These are phyloP conservation scores for Meleagris gallopavo DNA, from an alignment of 2,113 vertebrate species.

Conservation along the genomic window DNA sequence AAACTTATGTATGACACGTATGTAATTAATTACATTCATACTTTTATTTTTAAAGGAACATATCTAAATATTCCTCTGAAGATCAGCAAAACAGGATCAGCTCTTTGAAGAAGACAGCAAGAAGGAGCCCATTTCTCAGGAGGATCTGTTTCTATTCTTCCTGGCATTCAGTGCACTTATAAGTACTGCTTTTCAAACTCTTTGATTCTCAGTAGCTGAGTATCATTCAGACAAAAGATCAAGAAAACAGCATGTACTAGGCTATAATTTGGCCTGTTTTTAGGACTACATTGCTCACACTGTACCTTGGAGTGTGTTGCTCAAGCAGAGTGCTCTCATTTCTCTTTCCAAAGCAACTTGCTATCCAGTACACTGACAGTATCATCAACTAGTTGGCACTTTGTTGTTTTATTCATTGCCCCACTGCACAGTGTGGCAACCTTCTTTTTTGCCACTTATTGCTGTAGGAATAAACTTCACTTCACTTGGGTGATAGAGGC, in stretches of 20 bases:
- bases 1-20: not conserved
- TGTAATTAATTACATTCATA: not conserved
- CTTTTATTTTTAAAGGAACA: not conserved
- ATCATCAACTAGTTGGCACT: not conserved
- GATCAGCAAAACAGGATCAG: not conserved
- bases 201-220: not conserved
- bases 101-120: not conserved
- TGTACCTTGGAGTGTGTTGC: not conserved
- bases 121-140: not conserved
- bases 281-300: not conserved
- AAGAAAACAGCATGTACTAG: not conserved
- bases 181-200: not conserved
- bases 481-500: not conserved
- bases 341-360: not conserved
- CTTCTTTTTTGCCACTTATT: not conserved
- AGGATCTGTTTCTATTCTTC: not conserved
- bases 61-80: not conserved
- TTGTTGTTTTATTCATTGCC: not conserved
- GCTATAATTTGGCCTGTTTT: not conserved
- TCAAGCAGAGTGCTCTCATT: not conserved
- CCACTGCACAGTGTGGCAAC: not conserved
- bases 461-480: not conserved
- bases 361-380: not conserved
- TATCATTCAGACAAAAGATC: not conserved
- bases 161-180: not conserved